Evolutionary conservation across 2,797 vertebrate genomes (phyloP).

Genomic region (Psittacula echo): DNA sequence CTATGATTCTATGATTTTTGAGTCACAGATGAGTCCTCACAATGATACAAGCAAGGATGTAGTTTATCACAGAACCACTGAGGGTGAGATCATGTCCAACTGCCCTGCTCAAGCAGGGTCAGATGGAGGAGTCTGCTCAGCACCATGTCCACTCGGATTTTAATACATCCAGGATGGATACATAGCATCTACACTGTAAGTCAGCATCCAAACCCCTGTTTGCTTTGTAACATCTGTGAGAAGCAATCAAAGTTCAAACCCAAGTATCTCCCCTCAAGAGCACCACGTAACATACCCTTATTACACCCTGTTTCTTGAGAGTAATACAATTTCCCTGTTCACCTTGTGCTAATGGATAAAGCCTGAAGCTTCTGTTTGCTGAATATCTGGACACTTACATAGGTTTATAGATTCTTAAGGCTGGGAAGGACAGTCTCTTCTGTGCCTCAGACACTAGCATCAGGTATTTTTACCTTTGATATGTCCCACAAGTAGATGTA

Average conservation of each 20-base stretch:
- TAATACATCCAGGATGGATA: neutral
- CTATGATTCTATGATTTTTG: neutral
- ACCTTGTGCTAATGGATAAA: neutral
- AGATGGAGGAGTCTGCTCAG: neutral
- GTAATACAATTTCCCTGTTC: neutral
- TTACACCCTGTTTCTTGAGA: neutral
- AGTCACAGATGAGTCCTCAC: neutral
- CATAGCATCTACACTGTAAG: neutral
- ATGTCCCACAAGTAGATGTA: neutral
- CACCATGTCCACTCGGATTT: fast-evolving
- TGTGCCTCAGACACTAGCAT: neutral
- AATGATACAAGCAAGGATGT: neutral
- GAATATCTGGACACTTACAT: neutral
- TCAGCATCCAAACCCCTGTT: neutral
- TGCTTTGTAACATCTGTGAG: neutral
- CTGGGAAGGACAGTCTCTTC: neutral
- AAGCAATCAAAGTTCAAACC: neutral
- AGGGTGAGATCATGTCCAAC: neutral
- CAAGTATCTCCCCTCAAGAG: neutral
- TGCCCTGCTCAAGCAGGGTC: neutral
- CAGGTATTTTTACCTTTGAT: neutral
- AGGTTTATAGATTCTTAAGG: neutral
- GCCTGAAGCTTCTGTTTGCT: neutral
- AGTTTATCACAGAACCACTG: neutral
- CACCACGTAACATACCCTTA: fast-evolving